Evolutionary conservation across 2,113 vertebrate genomes (phyloP), one percentile per base, ranked within the genome.

Genomic region (Microcebus lehilahytsara): DNA sequence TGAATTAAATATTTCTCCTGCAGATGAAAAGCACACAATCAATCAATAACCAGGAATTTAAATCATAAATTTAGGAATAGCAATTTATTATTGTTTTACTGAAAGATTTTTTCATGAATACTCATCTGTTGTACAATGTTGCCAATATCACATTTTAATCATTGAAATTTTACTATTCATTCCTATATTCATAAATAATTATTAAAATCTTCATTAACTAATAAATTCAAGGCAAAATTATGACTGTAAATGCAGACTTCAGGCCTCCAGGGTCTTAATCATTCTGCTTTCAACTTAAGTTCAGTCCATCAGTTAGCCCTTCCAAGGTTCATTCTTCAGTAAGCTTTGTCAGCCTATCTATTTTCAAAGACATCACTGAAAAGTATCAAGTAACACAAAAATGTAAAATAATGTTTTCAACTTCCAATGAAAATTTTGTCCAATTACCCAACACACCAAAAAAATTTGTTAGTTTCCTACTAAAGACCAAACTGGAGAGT

Each of bases 1-100:
- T 89, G 53, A 89, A 62, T 77, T 84, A 95, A 94, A 69, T 80
- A 80, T 89, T 92, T 95, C n/a, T 89, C 69, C 49, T 84, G 46
- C 3, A 49, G 67, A n/a, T 69, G 22, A 80, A 66, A 40, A 80
- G 27, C 49, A 30, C 17, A 83, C 6, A 80, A 60, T 22, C 90
- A 77, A 79, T 71, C 67, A 49, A 92, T 83, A 95, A 78, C 4
- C 20, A 74, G 6, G 74, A 86, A 32, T 30, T 86, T 90, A 90
- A 95, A 58, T 27, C 13, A 69, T 40, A 93, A 27, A 72, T 49
- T 92, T 58, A 89, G 32, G n/a, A 93, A 16, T 9, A 81, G 9
- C 20, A 84, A 91, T 56, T 92, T 78, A 94, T 32, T 62, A 58
- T 32, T 13, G 40, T 69, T 89, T 91, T 83, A 49, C 12, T 71